Conservation (phyloP, 2,113 vertebrate species). For the Brachyhypopomus occidentalis region DNA sequence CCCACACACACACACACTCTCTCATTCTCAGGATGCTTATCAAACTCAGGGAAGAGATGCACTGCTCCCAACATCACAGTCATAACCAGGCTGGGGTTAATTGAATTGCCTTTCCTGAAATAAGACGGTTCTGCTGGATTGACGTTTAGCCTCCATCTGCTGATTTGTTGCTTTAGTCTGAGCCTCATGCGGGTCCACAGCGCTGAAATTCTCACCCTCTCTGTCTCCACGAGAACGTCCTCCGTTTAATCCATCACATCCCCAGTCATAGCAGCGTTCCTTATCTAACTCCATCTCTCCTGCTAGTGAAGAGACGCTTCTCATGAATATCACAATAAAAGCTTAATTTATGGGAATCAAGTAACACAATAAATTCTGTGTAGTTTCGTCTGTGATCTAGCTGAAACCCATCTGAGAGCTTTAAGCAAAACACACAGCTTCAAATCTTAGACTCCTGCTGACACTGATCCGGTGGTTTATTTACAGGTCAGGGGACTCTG, state of each 20-base stretch:
- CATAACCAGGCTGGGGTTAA: constrained; percentile 33
- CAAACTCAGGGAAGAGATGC: constrained; percentile 2
- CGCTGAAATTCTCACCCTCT: not conserved
- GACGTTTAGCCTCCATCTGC: not conserved
- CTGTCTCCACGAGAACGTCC: constrained; percentile 2
- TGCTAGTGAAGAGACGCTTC: not conserved
- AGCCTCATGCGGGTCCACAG: not conserved
- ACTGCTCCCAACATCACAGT: constrained; percentile 1
- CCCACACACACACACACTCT: not conserved
- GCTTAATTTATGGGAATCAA: constrained; percentile 22
- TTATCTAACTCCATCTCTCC: constrained; percentile 12
- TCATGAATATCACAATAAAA: constrained; percentile 28
- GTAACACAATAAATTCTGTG: constrained; percentile 48
- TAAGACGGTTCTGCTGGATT: constrained; percentile 27
- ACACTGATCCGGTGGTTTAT: constrained; percentile 49
- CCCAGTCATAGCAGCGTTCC: not conserved
- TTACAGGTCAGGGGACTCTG: constrained; percentile 13
- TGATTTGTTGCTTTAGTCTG: constrained; percentile 26
- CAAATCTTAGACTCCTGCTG: constrained; percentile 40
- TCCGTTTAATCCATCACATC: constrained; percentile 5
- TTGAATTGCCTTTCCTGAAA: not conserved
- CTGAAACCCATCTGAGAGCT: constrained; percentile 31
- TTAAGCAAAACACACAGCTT: constrained; percentile 52
- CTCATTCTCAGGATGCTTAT: not conserved
- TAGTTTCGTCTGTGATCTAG: constrained; percentile 41